A percentile compares a stretch with the other conserved stretches of the same genome.
Conservation (phyloP, 1,140 invertebrate species). For the Pseudomyrmex cubaensis region DNA sequence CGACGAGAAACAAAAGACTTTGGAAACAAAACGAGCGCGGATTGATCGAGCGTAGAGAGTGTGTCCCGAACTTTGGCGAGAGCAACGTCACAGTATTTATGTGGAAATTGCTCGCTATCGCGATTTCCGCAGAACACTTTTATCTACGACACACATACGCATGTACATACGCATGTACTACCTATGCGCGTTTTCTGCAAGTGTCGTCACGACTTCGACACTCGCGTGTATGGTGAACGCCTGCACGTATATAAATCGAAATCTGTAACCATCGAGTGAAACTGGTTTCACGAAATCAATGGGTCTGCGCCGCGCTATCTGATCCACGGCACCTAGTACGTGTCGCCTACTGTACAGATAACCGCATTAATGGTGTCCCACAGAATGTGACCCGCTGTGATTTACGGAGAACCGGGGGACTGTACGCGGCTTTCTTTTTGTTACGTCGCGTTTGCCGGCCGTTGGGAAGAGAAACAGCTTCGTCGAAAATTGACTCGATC, state of each 20-base stretch:
- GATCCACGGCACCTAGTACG: slow-evolving; percentile 67
- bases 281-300: slow-evolving; percentile 74
- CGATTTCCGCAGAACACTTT: slow-evolving; percentile 26
- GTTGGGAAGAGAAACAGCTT: slow-evolving; percentile 53
- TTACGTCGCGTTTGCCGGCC: slow-evolving; percentile 14
- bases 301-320: slow-evolving; percentile 62
- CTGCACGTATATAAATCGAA: slow-evolving; percentile 53
- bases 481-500: slow-evolving; percentile 67
- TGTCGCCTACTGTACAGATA: slow-evolving; percentile 72
- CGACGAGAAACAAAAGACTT: slow-evolving; percentile 2
- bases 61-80: neutral
- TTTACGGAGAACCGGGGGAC: slow-evolving; percentile 64
- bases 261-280: slow-evolving; percentile 67
- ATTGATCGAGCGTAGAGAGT: slow-evolving; percentile 9
- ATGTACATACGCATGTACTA: slow-evolving; percentile 4
- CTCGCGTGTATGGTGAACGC: neutral
- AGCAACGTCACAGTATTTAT: neutral
- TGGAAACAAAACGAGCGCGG: slow-evolving; percentile 25
- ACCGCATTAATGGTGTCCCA: slow-evolving; percentile 69
- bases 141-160: slow-evolving; percentile 39
- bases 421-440: slow-evolving; percentile 47
- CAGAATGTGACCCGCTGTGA: slow-evolving; percentile 66
- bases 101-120: slow-evolving; percentile 18
- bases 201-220: slow-evolving; percentile 41
- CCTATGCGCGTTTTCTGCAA: slow-evolving; percentile 12